Evolutionary conservation across 2,888 invertebrate species (phyloP), one percentile per base, ranked within the genome.

Genomic region (Lasius platythorax): DNA sequence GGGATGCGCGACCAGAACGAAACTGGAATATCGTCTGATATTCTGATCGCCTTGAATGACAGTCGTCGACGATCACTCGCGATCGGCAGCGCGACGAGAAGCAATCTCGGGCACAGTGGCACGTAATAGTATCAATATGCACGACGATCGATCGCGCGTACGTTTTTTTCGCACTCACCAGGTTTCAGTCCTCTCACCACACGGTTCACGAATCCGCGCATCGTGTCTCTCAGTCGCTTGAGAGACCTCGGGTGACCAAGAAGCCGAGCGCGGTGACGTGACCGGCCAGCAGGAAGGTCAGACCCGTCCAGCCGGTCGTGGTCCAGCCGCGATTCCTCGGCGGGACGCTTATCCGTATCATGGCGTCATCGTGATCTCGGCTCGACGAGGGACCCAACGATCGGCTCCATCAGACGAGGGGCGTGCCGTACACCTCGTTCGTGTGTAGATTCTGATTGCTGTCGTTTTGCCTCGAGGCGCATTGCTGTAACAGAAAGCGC

Each of bases 401-500:
- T 90, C 97, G 96, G 95, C 96, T 97, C 96, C 96, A 97, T 97
- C 97, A 97, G 96, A 97, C 97, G 94, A 96, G 92, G 87, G 96
- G 96, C 40, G 95, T 94, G 68, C 96, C 96, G 94, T 96, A 96
- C 85, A 98, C 97, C 95, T 98, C 98, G 95, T 98, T 98, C 92
- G 97, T 97, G 95, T 98, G 97, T 92, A 97, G 96, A 95, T 97
- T 98, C 95, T 98, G 98, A 96, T 97, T 97, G 92, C 97, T 97
- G 95, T 97, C 97, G 94, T 98, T 97, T 92, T 97, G 97, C 93
- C 97, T 96, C 86, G 96, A 96, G 83, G 97, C 96, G 94, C 98
- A 98, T 97, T 98, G 98, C 98, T 98, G 96, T 40, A 96, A 96
- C 94, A 94, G 92, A 85, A 83, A 40, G 18, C 43, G 4, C 46